These are phyloP conservation scores for Graphium colonna DNA, from an alignment of 2,888 invertebrate species.

Conservation along the genomic window DNA sequence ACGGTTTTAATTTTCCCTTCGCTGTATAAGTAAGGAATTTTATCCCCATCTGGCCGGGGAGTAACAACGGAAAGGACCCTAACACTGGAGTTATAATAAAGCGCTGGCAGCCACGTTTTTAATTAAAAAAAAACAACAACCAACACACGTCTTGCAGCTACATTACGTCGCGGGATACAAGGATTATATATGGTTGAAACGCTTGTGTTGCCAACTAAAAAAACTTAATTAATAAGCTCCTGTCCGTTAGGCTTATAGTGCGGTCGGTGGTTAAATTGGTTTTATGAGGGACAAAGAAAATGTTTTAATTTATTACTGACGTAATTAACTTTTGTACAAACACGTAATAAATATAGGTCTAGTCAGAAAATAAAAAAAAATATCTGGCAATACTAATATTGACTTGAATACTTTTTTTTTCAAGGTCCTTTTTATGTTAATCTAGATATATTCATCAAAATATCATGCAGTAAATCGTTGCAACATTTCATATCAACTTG, in stretches of 20 bases:
- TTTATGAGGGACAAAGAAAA: too few relatives aligned
- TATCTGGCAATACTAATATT: too few relatives aligned
- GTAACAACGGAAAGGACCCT: slow-evolving; percentile 25
- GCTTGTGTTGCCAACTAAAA: not conserved
- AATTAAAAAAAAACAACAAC: slow-evolving; percentile 30
- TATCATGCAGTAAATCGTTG: too few relatives aligned
- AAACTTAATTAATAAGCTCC: not conserved
- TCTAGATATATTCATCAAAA: too few relatives aligned
- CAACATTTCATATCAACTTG: too few relatives aligned
- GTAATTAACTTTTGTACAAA: too few relatives aligned
- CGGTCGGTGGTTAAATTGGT: too few relatives aligned
- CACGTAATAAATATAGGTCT: too few relatives aligned
- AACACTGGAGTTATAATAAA: slow-evolving; percentile 23
- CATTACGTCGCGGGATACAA: not conserved
- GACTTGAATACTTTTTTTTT: too few relatives aligned
- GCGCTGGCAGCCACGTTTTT: slow-evolving; percentile 25
- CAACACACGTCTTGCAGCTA: slow-evolving; percentile 14
- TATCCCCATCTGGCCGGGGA: slow-evolving; percentile 10
- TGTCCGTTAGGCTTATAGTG: not conserved
- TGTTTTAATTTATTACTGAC: too few relatives aligned
- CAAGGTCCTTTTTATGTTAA: too few relatives aligned
- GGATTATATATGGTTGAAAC: not conserved
- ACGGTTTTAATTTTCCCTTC: slow-evolving; percentile 17
- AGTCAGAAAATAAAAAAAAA: too few relatives aligned
- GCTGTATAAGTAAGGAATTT: slow-evolving; percentile 3